A percentile compares a stretch with the other conserved stretches of the same genome.
Conservation (phyloP, 2,888 invertebrate genomes). For the Atethmia centrago region DNA sequence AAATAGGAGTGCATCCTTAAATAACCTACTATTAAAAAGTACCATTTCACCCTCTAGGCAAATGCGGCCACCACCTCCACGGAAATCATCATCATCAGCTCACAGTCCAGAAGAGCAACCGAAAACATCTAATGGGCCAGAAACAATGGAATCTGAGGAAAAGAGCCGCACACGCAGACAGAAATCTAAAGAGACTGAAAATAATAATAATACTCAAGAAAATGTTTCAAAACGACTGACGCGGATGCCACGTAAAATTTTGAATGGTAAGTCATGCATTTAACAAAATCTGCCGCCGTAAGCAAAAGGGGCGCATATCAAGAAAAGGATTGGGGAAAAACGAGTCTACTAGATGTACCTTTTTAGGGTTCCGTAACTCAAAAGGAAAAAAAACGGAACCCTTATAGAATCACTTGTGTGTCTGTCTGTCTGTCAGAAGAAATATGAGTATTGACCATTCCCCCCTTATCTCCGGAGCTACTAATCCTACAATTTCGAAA, state of each 20-base stretch:
- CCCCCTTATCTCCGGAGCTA: too few species aligned
- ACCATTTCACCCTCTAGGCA: constrained; percentile 34
- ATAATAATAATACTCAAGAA: constrained; percentile 30
- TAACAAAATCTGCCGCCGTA: too few species aligned
- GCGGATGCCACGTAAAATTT: constrained; percentile 40
- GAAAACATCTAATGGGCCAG: constrained; percentile 31
- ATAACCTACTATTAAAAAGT: background rate
- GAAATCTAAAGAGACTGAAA: constrained; percentile 32
- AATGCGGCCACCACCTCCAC: constrained; percentile 59
- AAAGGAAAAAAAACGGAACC: too few species aligned
- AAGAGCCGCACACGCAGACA: constrained; percentile 16
- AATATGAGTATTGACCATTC: too few species aligned
- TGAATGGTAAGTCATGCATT: constrained; percentile 49
- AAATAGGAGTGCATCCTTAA: background rate
- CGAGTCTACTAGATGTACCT: background rate
- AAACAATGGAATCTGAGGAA: constrained; percentile 25
- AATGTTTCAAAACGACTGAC: constrained; percentile 31
- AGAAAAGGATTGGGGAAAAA: background rate
- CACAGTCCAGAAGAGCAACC: constrained; percentile 53
- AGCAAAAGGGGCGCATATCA: background rate
- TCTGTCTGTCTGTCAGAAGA: too few species aligned
- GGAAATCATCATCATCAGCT: constrained; percentile 51
- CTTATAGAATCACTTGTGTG: too few species aligned
- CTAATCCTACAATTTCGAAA: too few species aligned
- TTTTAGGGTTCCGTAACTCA: too few species aligned